Evolutionary conservation across 2,888 invertebrate genomes (phyloP).

Genomic region (Habroteleia sp.): DNA sequence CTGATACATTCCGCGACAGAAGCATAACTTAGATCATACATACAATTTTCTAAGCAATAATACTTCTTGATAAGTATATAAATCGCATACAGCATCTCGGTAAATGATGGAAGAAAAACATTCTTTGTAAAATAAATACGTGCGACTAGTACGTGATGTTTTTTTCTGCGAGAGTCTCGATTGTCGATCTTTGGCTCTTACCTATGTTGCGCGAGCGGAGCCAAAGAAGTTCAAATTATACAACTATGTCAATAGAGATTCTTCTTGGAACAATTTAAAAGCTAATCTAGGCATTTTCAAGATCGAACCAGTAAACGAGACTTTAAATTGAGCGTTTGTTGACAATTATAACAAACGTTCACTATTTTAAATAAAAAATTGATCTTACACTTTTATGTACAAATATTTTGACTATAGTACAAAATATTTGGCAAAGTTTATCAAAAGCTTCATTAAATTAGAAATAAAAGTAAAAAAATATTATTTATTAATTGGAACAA

Average conservation of each 20-base stretch:
- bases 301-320: slow-evolving; percentile 52
- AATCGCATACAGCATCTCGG: slow-evolving; percentile 52
- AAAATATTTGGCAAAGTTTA: slow-evolving; percentile 43
- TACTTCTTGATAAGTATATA: slow-evolving; percentile 51
- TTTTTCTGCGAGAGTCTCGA: slow-evolving; percentile 56
- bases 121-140: slow-evolving; percentile 59
- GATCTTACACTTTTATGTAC: slow-evolving; percentile 27
- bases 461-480: slow-evolving; percentile 5
- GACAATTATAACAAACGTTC: neutral
- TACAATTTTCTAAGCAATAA: slow-evolving; percentile 62
- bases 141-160: slow-evolving; percentile 60
- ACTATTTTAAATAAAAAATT: slow-evolving; percentile 26
- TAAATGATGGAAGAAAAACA: slow-evolving; percentile 58
- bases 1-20: slow-evolving; percentile 53
- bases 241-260: slow-evolving; percentile 67
- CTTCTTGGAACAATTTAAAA: slow-evolving; percentile 74
- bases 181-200: slow-evolving; percentile 51
- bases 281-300: slow-evolving; percentile 66
- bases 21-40: slow-evolving; percentile 54
- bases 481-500: neutral
- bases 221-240: slow-evolving; percentile 54
- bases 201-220: slow-evolving; percentile 35
- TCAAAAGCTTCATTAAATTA: slow-evolving; percentile 10
- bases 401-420: slow-evolving; percentile 24
- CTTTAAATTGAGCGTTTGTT: slow-evolving; percentile 57